These are phyloP conservation scores for Peromyscus aztecus DNA, from an alignment of 2,797 vertebrate species.

Conservation along the genomic window DNA sequence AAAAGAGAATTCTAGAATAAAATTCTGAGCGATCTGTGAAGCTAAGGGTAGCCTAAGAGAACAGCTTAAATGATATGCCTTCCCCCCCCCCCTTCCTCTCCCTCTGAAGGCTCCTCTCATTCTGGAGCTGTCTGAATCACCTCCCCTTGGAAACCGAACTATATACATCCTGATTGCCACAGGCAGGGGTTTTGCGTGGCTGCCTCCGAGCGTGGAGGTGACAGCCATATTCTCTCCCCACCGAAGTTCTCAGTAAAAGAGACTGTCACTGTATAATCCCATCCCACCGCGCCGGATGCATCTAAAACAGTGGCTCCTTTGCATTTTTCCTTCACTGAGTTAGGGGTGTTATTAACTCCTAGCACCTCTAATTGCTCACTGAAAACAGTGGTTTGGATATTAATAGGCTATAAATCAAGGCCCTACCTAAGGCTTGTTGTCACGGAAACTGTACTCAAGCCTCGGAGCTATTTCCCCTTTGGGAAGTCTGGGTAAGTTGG, in stretches of 20 bases:
- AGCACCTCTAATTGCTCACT: slow-evolving; percentile 70
- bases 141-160: slow-evolving; percentile 56
- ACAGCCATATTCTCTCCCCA: slow-evolving; percentile 44
- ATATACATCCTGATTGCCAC: not conserved
- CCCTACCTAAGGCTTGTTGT: slow-evolving; percentile 78
- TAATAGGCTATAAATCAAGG: slow-evolving; percentile 78
- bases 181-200: not conserved
- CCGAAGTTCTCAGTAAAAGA: slow-evolving; percentile 36
- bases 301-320: slow-evolving; percentile 59
- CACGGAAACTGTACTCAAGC: slow-evolving; percentile 75
- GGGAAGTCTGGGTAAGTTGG: slow-evolving; percentile 57
- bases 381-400: slow-evolving; percentile 79
- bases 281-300: not conserved
- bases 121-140: slow-evolving; percentile 19
- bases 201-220: slow-evolving; percentile 33
- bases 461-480: slow-evolving; percentile 35
- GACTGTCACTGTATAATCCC: slow-evolving; percentile 8
- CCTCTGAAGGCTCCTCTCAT: slow-evolving; percentile 11
- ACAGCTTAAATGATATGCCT: not conserved
- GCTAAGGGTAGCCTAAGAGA: not conserved
- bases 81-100: not conserved
- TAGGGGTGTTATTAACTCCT: slow-evolving; percentile 72
- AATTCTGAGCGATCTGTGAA: slow-evolving; percentile 47
- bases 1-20: slow-evolving; percentile 30
- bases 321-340: slow-evolving; percentile 65